phyloP scores from a whole-genome alignment of 1,140 invertebrate species.

The Drosophila funebris region DNA sequence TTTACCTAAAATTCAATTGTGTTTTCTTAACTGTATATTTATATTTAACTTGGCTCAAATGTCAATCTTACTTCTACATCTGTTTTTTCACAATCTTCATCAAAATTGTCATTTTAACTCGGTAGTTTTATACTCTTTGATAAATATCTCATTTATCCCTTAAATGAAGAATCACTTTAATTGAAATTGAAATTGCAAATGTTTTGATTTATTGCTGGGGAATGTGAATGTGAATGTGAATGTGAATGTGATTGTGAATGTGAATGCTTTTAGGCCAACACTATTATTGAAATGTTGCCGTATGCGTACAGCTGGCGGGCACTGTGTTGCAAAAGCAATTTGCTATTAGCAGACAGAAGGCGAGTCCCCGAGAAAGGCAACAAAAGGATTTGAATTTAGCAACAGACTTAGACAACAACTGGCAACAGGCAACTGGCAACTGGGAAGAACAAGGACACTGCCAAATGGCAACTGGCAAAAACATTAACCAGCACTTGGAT shows the following conservation, averaged over 20 bases:
- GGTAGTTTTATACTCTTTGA: no score
- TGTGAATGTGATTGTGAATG: background rate
- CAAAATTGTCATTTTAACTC: no score
- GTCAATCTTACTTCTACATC: no score
- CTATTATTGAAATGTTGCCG: constrained; percentile 11
- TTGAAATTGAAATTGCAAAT: constrained; percentile 4
- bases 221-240: background rate
- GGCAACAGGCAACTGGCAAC: constrained; percentile 2
- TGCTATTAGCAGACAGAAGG: constrained; percentile 31
- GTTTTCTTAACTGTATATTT: background rate
- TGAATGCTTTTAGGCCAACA: background rate
- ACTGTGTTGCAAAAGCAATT: constrained; percentile 44
- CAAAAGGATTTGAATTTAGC: constrained; percentile 43
- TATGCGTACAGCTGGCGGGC: constrained; percentile 22
- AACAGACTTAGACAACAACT: constrained; percentile 7
- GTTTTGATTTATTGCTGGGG: constrained; percentile 12
- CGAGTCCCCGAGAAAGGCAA: constrained; percentile 9
- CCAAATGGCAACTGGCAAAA: constrained; percentile 27
- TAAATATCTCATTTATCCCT: no score
- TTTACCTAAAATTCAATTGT: constrained; percentile 16
- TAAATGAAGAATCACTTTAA: background rate
- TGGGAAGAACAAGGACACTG: constrained; percentile 2
- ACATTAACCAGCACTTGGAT: constrained; percentile 37
- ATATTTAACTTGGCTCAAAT: no score
- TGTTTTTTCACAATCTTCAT: no score